Conservation (phyloP, 2,797 vertebrate species). For the Monodelphis domestica region DNA sequence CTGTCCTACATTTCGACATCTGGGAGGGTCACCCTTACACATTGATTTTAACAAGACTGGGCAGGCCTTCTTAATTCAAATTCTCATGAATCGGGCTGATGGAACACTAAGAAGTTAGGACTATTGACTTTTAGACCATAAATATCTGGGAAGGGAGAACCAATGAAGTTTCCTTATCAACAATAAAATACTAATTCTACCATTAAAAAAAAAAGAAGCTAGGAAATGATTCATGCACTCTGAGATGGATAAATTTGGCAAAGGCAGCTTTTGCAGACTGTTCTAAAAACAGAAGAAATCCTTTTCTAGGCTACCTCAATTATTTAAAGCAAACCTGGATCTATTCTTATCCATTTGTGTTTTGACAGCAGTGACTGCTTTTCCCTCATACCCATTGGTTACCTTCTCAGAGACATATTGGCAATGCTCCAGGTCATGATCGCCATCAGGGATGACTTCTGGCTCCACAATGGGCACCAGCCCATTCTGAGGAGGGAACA, state of each 20-base stretch:
- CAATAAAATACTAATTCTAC: not conserved
- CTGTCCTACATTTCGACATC: not conserved
- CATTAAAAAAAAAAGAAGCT: not conserved
- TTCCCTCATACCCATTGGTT: conserved; percentile 44
- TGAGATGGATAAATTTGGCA: not conserved
- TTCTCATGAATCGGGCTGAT: conserved; percentile 42
- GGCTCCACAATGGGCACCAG: conserved; percentile 98
- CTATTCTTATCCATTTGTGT: not conserved
- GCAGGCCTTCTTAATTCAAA: conserved; percentile 11
- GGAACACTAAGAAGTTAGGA: conserved; percentile 1
- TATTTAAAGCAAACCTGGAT: not conserved
- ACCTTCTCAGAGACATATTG: conserved; percentile 97
- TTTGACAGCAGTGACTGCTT: not conserved
- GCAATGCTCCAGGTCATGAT: conserved; percentile 93
- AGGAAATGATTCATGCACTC: not conserved
- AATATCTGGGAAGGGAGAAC: conserved; percentile 24
- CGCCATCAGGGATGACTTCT: conserved; percentile 95
- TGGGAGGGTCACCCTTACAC: not conserved
- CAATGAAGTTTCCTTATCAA: conserved; percentile 17
- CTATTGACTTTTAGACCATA: not conserved
- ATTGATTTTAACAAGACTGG: conserved; percentile 39
- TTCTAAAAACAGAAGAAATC: not conserved
- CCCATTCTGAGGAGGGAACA: conserved; percentile 88
- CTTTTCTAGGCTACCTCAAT: not conserved
- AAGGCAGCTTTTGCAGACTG: not conserved